Base-by-base conservation (phyloP, 2,113 vertebrate genomes). In the Okapia johnstoni region DNA sequence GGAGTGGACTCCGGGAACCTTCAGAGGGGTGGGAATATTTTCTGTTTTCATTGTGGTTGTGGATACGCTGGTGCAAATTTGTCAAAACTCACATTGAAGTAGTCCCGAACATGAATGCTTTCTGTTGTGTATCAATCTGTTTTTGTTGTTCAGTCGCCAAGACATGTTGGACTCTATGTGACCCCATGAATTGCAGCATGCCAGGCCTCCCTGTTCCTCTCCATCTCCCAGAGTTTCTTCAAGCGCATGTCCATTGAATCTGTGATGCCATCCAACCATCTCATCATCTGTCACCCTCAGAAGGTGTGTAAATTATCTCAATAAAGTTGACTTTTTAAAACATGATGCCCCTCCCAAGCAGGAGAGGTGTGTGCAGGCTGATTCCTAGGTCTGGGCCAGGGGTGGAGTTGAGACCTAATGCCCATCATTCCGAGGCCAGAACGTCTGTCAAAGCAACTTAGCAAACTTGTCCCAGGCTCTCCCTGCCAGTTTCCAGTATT, bases 401-500 rank as follows among this genome's bases (percentile, higher is more conserved):
- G 55, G 36, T 1, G 3, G 6, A 21, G 25, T 3, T 11, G 15
- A 61, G 28, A 11, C 0, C 8, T 6, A 2, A 13, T 0, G 12
- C 16, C 6, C 0, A 2, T 7, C 16, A 8, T 28, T 77, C 89
- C 2, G 0, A 6, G 26, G 55, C 73, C 0, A 0, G 30, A 11
- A 8, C 3, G 0, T 13, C 4, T 4, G 9, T 7, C 33, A 7
- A n/a, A 11, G 30, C 4, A 4, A 14, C 26, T 10, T 5, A 7
- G 55, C 60, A 57, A 23, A 12, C 13, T 0, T 1, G 5, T 30
- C 10, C 5, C n/a, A 0, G 12, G 1, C 0, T 6, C 12, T 15
- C 7, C 26, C 36, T 3, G 1, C 0, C 16, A 8, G 0, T 14
- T 6, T 16, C 54, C 28, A 23, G 0, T 12, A 1, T 15, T 2